Evolutionary conservation across 1,140 invertebrate genomes (phyloP).

Genomic region (Maniola jurtina): DNA sequence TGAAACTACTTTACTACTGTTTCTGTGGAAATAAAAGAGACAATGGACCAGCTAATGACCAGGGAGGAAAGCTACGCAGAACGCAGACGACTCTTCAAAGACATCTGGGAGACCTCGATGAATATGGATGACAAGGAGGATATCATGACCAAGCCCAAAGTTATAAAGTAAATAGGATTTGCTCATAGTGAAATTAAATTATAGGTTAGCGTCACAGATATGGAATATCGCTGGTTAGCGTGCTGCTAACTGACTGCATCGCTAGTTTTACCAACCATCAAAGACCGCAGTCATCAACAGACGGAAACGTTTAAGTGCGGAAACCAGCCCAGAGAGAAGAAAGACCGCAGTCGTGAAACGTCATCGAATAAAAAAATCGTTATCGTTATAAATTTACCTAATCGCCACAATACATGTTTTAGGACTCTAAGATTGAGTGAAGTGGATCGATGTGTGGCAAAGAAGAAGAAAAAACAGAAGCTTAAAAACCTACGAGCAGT

Average conservation of each 20-base stretch:
- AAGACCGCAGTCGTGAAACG: too few relatives aligned
- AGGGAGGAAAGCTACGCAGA: conserved; percentile 57
- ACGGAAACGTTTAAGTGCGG: too few relatives aligned
- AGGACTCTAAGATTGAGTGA: conserved; percentile 56
- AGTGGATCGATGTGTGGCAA: conserved; percentile 40
- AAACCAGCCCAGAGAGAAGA: too few relatives aligned
- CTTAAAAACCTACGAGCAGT: conserved; percentile 54
- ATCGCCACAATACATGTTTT: conserved; percentile 8
- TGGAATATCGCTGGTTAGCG: too few relatives aligned
- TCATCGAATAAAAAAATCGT: too few relatives aligned
- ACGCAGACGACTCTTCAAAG: conserved; percentile 57
- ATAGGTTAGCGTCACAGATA: too few relatives aligned
- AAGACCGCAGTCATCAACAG: too few relatives aligned
- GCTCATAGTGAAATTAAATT: neutral
- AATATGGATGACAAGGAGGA: conserved; percentile 49
- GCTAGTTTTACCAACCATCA: too few relatives aligned
- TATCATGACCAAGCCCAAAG: conserved; percentile 53
- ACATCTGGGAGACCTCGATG: conserved; percentile 59
- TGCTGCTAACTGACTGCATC: too few relatives aligned
- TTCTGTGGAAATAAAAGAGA: neutral
- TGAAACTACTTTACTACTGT: neutral
- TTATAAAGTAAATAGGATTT: conserved; percentile 55
- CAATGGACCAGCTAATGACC: conserved; percentile 39
- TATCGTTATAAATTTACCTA: too few relatives aligned
- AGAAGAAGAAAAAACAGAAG: conserved; percentile 54